These are phyloP conservation scores for Epinephelus awoara DNA, from an alignment of 2,797 vertebrate genomes.

Conservation along the genomic window DNA sequence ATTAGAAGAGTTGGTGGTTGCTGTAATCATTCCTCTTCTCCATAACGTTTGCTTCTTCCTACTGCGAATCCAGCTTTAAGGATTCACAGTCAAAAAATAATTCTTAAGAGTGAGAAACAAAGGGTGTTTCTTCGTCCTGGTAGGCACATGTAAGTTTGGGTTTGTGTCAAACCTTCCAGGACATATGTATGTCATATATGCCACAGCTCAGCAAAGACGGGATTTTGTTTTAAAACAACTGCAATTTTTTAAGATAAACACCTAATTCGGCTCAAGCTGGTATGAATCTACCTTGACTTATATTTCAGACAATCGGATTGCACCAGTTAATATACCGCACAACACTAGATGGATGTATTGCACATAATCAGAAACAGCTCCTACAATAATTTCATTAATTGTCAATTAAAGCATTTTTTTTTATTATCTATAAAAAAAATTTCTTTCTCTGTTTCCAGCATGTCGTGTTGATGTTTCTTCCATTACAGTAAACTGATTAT, in stretches of 20 bases:
- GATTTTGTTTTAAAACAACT: neutral
- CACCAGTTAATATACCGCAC: no score
- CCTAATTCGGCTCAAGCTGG: neutral
- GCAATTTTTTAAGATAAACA: neutral
- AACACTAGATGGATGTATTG: no score
- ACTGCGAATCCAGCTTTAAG: neutral
- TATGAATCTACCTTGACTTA: no score
- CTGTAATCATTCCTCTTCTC: neutral
- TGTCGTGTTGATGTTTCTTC: no score
- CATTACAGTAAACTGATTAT: no score
- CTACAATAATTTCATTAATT: no score
- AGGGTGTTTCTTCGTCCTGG: neutral
- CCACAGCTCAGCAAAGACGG: neutral
- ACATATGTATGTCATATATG: neutral
- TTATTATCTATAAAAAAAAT: no score
- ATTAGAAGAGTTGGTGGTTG: neutral
- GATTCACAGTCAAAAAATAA: neutral
- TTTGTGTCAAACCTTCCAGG: neutral
- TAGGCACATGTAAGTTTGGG: no score
- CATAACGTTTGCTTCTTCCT: neutral
- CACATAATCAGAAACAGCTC: no score
- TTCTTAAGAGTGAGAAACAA: neutral
- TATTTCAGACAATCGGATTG: no score
- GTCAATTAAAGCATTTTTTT: no score
- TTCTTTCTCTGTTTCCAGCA: no score